A percentile compares a stretch with the other conserved stretches of the same genome.
phyloP scores from a whole-genome alignment of 2,888 invertebrate species.

The Gymnosoma rotundatum region DNA sequence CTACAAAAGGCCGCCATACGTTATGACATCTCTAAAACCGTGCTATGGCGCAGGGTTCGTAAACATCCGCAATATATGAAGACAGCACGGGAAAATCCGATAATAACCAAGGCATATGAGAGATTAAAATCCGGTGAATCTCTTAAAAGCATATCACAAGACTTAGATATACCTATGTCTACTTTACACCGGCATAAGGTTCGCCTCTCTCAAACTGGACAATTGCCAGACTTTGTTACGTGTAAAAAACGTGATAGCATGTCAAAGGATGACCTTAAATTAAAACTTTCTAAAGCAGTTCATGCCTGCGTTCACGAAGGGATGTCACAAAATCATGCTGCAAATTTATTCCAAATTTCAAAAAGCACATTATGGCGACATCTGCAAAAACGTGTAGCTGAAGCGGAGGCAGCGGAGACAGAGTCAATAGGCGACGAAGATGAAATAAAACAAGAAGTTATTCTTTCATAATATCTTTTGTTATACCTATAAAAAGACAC shows the following conservation, averaged over 20 bases:
- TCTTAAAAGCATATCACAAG: conserved; percentile 80
- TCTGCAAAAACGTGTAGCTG: conserved; percentile 78
- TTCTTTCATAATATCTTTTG: conserved; percentile 70
- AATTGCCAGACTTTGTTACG: conserved; percentile 79
- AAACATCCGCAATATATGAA: conserved; percentile 80
- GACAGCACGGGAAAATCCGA: conserved; percentile 79
- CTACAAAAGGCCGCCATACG: conserved; percentile 81
- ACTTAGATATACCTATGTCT: conserved; percentile 82
- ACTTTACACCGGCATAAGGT: conserved; percentile 82
- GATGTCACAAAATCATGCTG: conserved; percentile 82
- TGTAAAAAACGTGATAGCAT: conserved; percentile 80
- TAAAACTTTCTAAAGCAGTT: conserved; percentile 80
- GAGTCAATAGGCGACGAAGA: conserved; percentile 70
- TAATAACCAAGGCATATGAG: conserved; percentile 79
- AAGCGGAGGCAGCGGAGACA: conserved; percentile 69
- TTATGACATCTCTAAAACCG: conserved; percentile 81
- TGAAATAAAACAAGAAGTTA: conserved; percentile 75
- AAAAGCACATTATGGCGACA: conserved; percentile 82
- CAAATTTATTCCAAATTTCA: conserved; percentile 81
- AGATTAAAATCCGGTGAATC: conserved; percentile 80
- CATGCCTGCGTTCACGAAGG: conserved; percentile 80
- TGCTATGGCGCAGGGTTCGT: conserved; percentile 81
- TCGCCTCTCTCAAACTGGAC: conserved; percentile 79
- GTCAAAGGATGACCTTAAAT: conserved; percentile 79
- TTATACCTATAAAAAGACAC: not conserved